Percentiles rank a stretch among this genome's conserved stretches.
Evolutionary conservation across 2,888 invertebrate species (phyloP).

Genomic region (Agrochola lota): DNA sequence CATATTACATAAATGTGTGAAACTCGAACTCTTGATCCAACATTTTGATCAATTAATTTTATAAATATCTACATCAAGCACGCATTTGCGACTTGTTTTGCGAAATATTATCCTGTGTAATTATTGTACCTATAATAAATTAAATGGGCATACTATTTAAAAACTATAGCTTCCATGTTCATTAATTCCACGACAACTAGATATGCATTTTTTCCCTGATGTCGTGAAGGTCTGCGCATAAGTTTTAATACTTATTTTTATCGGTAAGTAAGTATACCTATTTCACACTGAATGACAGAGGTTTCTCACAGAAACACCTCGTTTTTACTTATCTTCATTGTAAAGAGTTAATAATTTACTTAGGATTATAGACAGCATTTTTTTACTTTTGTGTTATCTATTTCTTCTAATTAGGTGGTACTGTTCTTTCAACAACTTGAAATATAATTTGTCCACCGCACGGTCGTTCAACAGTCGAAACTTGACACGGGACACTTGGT

Average conservation of each 20-base stretch:
- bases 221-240: conserved; percentile 29
- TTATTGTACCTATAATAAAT: conserved; percentile 50
- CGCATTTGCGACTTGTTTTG: conserved; percentile 19
- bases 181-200: conserved; percentile 61
- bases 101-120: conserved; percentile 18
- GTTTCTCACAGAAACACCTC: conserved; percentile 1
- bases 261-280: neutral
- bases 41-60: conserved; percentile 28
- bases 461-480: conserved; percentile 44
- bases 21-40: conserved; percentile 14
- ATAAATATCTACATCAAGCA: conserved; percentile 13
- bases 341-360: neutral
- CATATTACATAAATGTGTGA: neutral
- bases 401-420: conserved; percentile 3
- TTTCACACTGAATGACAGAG: conserved; percentile 9
- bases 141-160: conserved; percentile 45
- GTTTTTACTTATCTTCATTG: neutral
- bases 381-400: neutral
- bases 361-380: neutral
- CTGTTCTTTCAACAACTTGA: conserved; percentile 11
- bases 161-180: conserved; percentile 46
- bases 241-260: conserved; percentile 39
- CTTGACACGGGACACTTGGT: conserved; percentile 65
- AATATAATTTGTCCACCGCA: conserved; percentile 33
- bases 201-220: conserved; percentile 39